Evolutionary conservation across 2,888 invertebrate species (phyloP).

Genomic region (Physocephala rufipes): DNA sequence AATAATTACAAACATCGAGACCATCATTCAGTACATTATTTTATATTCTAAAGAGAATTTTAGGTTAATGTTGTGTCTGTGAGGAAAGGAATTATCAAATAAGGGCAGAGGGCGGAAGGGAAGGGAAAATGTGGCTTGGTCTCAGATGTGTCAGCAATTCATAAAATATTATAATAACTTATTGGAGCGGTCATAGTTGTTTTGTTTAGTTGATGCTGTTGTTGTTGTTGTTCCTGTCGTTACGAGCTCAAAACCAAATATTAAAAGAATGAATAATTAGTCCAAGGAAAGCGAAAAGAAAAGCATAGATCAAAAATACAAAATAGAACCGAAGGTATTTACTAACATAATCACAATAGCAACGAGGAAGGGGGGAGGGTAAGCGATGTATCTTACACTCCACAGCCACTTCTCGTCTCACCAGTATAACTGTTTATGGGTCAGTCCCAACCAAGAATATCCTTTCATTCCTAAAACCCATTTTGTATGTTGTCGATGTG

Average conservation of each 20-base stretch:
- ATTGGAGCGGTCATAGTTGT: constrained; percentile 9
- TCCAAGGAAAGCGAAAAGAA: constrained; percentile 15
- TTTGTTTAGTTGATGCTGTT: neutral
- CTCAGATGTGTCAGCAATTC: constrained; percentile 39
- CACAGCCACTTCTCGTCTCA: neutral
- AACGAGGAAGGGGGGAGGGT: too few relatives aligned
- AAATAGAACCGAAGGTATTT: neutral
- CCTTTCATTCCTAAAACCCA: neutral
- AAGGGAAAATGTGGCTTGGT: neutral
- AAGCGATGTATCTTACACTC: too few relatives aligned
- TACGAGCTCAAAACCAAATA: neutral
- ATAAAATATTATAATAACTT: constrained; percentile 39
- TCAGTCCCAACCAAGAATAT: constrained; percentile 36
- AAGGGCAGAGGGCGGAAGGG: neutral
- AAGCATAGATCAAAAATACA: neutral
- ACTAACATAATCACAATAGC: neutral
- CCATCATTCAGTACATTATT: neutral
- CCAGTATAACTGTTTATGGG: constrained; percentile 31
- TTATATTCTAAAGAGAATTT: constrained; percentile 13
- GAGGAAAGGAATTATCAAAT: neutral
- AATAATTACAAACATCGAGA: neutral
- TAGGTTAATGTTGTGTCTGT: neutral
- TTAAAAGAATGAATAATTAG: constrained; percentile 11
- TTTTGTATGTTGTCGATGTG: constrained; percentile 11
- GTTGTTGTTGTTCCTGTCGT: constrained; percentile 16